Percentiles rank a stretch among this genome's conserved stretches.
Evolutionary conservation across 1,140 invertebrate genomes (phyloP).

Genomic region (Brachionus rotundiformis): DNA sequence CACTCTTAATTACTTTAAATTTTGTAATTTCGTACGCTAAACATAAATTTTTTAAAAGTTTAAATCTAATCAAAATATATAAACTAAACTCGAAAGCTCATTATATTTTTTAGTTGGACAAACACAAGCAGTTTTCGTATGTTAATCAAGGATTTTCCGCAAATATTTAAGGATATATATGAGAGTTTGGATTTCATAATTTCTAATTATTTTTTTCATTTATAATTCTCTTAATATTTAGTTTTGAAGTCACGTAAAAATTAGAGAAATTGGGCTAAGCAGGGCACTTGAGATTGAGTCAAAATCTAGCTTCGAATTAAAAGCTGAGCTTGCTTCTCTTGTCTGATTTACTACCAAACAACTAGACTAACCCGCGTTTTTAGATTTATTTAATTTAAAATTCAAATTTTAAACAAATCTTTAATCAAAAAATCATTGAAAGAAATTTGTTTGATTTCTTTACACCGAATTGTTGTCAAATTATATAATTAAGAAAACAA

Average conservation of each 20-base stretch:
- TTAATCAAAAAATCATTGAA: not conserved
- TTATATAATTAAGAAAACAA: constrained; percentile 19
- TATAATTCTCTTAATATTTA: not conserved
- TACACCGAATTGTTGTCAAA: not conserved
- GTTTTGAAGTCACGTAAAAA: constrained; percentile 13
- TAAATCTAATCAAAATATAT: constrained; percentile 11
- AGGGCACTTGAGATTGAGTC: constrained; percentile 9
- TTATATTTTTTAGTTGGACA: constrained; percentile 14
- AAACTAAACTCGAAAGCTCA: not conserved
- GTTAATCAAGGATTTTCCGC: constrained; percentile 12
- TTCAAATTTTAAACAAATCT: not conserved
- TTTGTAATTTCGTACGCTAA: not conserved
- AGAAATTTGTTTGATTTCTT: constrained; percentile 18
- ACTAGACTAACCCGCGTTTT: constrained; percentile 19
- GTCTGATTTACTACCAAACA: constrained; percentile 23
- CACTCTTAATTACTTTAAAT: not conserved
- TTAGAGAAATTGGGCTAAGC: constrained; percentile 36
- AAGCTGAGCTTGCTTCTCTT: constrained; percentile 12
- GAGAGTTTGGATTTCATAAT: not conserved
- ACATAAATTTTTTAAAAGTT: not conserved
- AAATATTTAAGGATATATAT: constrained; percentile 33
- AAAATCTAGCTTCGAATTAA: not conserved
- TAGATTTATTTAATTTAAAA: not conserved
- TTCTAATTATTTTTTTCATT: not conserved
- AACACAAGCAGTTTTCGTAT: constrained; percentile 14